A percentile compares a stretch with the other conserved stretches of the same genome.
These are phyloP conservation scores for Cydia splendana DNA, from an alignment of 1,140 invertebrate genomes.

Conservation along the genomic window DNA sequence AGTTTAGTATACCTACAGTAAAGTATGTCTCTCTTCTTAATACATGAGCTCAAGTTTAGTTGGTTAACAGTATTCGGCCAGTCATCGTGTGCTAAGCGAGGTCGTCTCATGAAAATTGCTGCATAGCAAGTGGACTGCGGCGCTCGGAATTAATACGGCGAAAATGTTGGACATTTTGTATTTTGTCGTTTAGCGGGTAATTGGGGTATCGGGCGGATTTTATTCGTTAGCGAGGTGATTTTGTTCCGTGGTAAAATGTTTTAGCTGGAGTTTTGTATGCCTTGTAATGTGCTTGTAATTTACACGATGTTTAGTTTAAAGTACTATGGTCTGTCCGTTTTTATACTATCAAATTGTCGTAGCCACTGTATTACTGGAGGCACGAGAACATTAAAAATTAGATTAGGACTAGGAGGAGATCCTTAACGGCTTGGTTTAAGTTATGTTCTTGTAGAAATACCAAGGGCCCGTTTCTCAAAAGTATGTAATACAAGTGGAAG, in stretches of 20 bases:
- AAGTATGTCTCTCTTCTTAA: too few species aligned
- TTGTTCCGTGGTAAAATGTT: not conserved
- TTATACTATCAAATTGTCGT: too few species aligned
- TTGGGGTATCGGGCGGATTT: conserved; percentile 34
- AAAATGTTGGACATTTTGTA: conserved; percentile 43
- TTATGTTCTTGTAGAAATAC: too few species aligned
- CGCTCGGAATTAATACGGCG: conserved; percentile 67
- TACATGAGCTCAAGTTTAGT: too few species aligned
- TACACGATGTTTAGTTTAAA: not conserved
- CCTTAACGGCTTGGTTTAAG: too few species aligned
- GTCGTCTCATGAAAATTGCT: conserved; percentile 65
- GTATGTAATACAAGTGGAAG: too few species aligned
- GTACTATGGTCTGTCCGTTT: not conserved
- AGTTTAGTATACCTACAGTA: too few species aligned
- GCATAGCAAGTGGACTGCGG: conserved; percentile 74
- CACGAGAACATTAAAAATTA: too few species aligned
- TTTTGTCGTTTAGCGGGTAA: conserved; percentile 40
- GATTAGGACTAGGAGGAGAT: too few species aligned
- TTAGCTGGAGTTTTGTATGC: not conserved
- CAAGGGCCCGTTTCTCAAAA: too few species aligned
- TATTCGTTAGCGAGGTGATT: conserved; percentile 24
- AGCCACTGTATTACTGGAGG: too few species aligned
- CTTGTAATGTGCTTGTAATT: not conserved
- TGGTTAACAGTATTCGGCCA: not conserved
- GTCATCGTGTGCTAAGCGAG: conserved; percentile 54